phyloP scores from a whole-genome alignment of 2,113 vertebrate species.

The Marmota monax region DNA sequence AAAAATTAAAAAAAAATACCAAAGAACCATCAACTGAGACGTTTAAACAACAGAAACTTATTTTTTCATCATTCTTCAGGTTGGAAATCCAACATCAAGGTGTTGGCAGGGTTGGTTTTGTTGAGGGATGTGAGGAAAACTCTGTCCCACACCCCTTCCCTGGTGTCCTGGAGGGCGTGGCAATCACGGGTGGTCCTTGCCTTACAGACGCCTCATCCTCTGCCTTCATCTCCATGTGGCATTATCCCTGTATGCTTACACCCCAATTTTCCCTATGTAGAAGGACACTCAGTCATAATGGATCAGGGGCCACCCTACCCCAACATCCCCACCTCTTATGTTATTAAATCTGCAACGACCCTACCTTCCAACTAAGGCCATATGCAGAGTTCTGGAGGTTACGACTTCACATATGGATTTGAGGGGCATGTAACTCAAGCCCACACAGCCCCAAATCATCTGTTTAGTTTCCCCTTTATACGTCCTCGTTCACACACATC shows the following conservation, averaged over 20 bases:
- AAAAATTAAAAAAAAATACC: too few relatives aligned
- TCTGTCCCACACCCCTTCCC: not conserved
- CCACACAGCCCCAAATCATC: not conserved
- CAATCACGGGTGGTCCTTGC: not conserved
- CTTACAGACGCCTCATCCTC: not conserved
- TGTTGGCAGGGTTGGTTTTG: fast-evolving
- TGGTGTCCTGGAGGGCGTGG: too few relatives aligned
- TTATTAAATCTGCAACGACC: not conserved
- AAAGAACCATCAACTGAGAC: too few relatives aligned
- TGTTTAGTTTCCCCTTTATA: not conserved
- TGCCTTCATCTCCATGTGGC: not conserved
- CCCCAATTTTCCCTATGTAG: not conserved
- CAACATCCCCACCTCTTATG: not conserved
- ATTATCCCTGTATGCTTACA: too few relatives aligned
- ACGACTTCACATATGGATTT: not conserved
- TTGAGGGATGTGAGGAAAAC: not conserved
- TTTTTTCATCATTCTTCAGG: not conserved
- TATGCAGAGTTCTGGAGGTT: too few relatives aligned
- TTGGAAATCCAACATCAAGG: not conserved
- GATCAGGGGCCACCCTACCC: not conserved
- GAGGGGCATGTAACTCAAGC: not conserved
- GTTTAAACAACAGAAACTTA: not conserved
- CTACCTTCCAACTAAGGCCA: not conserved
- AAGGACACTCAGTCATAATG: not conserved
- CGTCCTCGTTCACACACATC: not conserved